Evolutionary conservation across 64 coral and sea anemone genomes (phyloP).

Genomic region (Dendronephthya gigantea): DNA sequence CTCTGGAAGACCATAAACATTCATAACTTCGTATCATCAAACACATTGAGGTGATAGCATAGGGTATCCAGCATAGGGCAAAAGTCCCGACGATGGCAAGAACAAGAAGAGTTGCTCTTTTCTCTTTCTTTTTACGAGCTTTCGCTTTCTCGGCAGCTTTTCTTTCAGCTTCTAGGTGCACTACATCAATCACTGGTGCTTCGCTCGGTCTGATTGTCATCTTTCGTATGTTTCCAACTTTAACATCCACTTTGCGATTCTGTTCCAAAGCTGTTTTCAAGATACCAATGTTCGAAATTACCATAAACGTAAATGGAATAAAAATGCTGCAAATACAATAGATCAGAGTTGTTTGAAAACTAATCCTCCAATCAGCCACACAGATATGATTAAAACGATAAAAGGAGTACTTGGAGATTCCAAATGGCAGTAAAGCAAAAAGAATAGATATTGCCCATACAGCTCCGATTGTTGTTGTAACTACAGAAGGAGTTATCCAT

Average conservation of each 20-base stretch:
- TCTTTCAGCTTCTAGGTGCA: not conserved
- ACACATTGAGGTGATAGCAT: conserved; percentile 51
- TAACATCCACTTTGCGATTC: conserved; percentile 33
- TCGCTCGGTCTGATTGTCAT: not conserved
- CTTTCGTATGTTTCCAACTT: conserved; percentile 43
- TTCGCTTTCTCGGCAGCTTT: not conserved
- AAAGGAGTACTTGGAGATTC: conserved; percentile 46
- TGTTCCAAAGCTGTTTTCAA: conserved; percentile 49
- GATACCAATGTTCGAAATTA: conserved; percentile 38
- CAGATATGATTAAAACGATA: conserved; percentile 60
- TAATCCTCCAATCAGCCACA: conserved; percentile 53
- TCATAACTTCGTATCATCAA: not conserved
- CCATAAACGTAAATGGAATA: conserved; percentile 47
- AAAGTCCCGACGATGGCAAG: conserved; percentile 56
- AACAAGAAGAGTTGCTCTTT: conserved; percentile 61
- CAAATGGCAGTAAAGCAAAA: conserved; percentile 24
- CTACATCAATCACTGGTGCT: not conserved
- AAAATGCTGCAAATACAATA: conserved; percentile 38
- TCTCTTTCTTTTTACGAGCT: conserved; percentile 37
- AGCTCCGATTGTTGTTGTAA: conserved; percentile 33
- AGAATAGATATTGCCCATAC: conserved; percentile 44
- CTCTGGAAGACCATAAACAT: conserved; percentile 23
- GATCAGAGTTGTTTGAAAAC: conserved; percentile 34
- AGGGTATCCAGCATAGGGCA: conserved; percentile 62
- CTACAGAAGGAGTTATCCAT: conserved; percentile 31